Evolutionary conservation across 2,797 vertebrate genomes (phyloP), one percentile per base, ranked within the genome.

Genomic region (Chromis chromis): DNA sequence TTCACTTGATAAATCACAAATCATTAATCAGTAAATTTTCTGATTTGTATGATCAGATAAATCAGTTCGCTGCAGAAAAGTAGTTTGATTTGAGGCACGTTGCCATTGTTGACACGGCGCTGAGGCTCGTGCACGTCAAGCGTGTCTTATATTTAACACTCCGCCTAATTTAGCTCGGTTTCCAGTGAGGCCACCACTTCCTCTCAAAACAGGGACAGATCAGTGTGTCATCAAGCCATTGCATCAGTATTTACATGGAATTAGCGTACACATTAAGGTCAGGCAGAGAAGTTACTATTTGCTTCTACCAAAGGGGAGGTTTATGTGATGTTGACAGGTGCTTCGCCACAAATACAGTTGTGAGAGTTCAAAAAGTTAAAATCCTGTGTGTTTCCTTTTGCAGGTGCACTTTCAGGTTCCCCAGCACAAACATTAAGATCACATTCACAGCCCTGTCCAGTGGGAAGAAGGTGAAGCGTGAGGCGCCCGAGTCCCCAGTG

Each of bases 381-480:
- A 7, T 9, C 31, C 31, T 48, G 7, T 64, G 1, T 70, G 11
- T 49, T 19, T 57, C 0, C 3, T 52, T 6, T 46, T 48, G 10
- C 94, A 99, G 98, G 88, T 99, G 98, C 95, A 99, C 97, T 5
- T 99, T 99, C 93, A 95, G 98, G 87, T 99, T 99, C 91, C 98
- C 98, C 86, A 99, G 98, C 95, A 99, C 98, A 72, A 99, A 97
- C 91, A 99, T 99, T 90, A 99, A 99, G 95, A 98, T 99, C 92
- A 96, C 95, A 0, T 99, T 99, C 93, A 99, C 97, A 1, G 96
- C 97, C 8, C 92, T 99, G 88, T 96, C 96, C 89, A 96, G 94
- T 14, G 95, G 96, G 69, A 96, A 95, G 90, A 96, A 96, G 54
- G 93, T 94, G 86, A 95, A 95, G 83, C 96, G 95, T n/a, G 97